phyloP scores from a whole-genome alignment of 2,113 vertebrate genomes.

The Parus major region DNA sequence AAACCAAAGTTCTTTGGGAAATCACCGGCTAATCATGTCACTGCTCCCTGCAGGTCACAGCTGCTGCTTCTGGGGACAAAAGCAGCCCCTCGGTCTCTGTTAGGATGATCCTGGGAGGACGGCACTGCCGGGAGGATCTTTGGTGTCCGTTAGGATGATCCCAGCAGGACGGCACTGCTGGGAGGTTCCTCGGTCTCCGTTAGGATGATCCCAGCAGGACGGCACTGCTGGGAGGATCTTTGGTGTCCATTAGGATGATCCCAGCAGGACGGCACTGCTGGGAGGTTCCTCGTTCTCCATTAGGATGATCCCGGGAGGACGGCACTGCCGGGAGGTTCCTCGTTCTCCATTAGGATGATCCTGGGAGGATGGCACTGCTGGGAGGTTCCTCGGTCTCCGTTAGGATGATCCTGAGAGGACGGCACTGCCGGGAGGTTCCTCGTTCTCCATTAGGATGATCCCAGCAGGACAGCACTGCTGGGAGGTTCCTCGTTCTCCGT shows the following conservation, averaged over 20 bases:
- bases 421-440: too few relatives aligned
- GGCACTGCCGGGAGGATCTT: not conserved
- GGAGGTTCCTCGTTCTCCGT: not conserved
- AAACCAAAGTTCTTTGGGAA: not conserved
- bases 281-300: too few relatives aligned
- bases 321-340: not conserved
- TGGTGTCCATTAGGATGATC: not conserved
- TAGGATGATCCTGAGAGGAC: too few relatives aligned
- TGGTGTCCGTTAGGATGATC: too few relatives aligned
- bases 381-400: too few relatives aligned
- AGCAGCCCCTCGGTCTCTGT: not conserved
- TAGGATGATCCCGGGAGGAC: too few relatives aligned
- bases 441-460: too few relatives aligned
- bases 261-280: too few relatives aligned
- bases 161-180: too few relatives aligned
- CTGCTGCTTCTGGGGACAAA: not conserved
- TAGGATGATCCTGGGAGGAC: rapidly evolving
- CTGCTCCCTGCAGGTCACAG: not conserved
- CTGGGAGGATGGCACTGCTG: too few relatives aligned
- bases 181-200: too few relatives aligned
- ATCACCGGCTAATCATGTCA: not conserved
- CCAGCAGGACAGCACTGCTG: not conserved
- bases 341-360: not conserved
- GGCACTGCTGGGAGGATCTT: not conserved
- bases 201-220: too few relatives aligned